Evolutionary conservation across 2,888 invertebrate genomes (phyloP), one percentile per base, ranked within the genome.

Genomic region (Notocelia uddmanniana): DNA sequence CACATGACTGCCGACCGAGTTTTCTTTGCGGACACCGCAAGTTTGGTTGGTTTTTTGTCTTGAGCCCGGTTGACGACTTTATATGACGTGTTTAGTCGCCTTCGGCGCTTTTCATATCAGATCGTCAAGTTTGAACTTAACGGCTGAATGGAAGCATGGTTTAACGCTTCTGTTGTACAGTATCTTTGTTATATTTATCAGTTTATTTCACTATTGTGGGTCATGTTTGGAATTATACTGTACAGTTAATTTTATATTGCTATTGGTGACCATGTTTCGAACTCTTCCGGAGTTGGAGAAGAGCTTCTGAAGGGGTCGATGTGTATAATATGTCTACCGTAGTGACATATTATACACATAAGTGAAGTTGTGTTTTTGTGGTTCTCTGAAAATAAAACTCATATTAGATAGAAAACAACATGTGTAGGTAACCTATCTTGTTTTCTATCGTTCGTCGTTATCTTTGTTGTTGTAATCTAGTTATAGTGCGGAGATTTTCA

Each of bases 1-100:
- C 79, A 76, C 81, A 80, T 79, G 82, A 78, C 77, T 80, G 80
- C 81, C 80, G 81, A 78, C 75, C 76, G 77, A 81, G 81, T 83
- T 83, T 82, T 82, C 81, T 80, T 80, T 79, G 80, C 78, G 78
- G 79, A 78, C 76, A 78, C 74, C 77, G 79, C 75, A 71, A 68
- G 76, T n/a, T n/a, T 18, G 62, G 48, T 55, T 19, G 80, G 78
- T 75, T 79, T 79, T 78, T 78, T 76, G 70, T 79, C 79, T 78
- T 79, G 78, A 79, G 75, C 78, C 72, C 77, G 76, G 75, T 78
- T 79, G 79, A 79, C 76, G 78, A 78, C 74, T 80, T 78, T 77
- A 81, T 80, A 68, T 62, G 55, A 68, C 68, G 52, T 62, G 68
- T 57, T 69, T 64, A 48, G 23, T 45, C 54, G 54, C 52, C 23